A percentile compares a stretch with the other conserved stretches of the same genome.
Evolutionary conservation across 2,113 vertebrate genomes (phyloP).

Genomic region (Spea multiplicata): DNA sequence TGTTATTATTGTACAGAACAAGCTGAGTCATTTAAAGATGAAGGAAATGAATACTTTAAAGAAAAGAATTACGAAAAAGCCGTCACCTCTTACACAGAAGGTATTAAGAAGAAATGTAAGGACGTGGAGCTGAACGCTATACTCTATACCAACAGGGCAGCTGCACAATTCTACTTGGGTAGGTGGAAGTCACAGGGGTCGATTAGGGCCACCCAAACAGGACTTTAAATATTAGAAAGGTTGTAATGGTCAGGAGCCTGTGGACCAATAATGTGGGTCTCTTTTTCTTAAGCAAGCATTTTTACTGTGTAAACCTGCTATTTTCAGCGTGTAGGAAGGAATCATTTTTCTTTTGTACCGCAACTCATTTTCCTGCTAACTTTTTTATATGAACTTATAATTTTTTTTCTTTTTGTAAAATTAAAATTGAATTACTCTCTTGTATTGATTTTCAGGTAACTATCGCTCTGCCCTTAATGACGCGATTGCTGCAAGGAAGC

Average conservation of each 20-base stretch:
- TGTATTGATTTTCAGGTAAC: slow-evolving; percentile 72
- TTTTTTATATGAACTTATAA: too few relatives aligned
- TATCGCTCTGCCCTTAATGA: slow-evolving; percentile 88
- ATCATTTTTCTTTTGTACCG: too few relatives aligned
- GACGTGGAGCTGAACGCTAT: slow-evolving; percentile 72
- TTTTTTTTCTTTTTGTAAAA: too few relatives aligned
- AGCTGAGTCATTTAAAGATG: slow-evolving; percentile 78
- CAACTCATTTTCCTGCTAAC: too few relatives aligned
- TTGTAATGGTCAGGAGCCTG: too few relatives aligned
- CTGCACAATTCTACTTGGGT: slow-evolving; percentile 87
- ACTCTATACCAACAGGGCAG: slow-evolving; percentile 84
- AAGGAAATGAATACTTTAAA: slow-evolving; percentile 90
- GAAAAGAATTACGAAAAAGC: slow-evolving; percentile 85
- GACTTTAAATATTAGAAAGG: too few relatives aligned
- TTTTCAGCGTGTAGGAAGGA: too few relatives aligned
- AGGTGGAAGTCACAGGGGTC: not conserved
- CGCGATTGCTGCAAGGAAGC: slow-evolving; percentile 76
- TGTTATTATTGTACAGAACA: slow-evolving; percentile 68
- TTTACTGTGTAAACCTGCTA: too few relatives aligned
- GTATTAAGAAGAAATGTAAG: slow-evolving; percentile 71
- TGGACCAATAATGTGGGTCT: too few relatives aligned
- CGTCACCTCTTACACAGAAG: slow-evolving; percentile 76
- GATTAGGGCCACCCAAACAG: too few relatives aligned
- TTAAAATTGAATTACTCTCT: not conserved
- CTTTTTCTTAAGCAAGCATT: too few relatives aligned